Conservation (phyloP, 2,797 vertebrate species). For the Acipenser transmontanus region DNA sequence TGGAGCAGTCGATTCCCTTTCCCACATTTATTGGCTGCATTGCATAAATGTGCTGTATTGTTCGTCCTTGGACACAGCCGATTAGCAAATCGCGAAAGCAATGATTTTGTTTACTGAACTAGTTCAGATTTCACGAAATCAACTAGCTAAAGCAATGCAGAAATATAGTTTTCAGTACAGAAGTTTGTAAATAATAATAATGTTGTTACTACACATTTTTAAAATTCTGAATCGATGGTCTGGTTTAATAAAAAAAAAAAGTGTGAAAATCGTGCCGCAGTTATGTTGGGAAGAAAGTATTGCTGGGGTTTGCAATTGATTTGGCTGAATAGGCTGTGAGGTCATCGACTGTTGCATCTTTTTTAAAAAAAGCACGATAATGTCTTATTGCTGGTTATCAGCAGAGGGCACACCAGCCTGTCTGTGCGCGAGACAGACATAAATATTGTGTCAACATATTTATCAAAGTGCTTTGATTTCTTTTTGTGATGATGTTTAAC, state of each 20-base stretch:
- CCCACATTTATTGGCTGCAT: constrained; percentile 6
- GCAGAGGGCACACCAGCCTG: constrained; percentile 14
- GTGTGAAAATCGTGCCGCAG: too few relatives aligned
- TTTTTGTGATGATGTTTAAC: background rate
- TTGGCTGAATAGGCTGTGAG: too few relatives aligned
- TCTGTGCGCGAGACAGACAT: background rate
- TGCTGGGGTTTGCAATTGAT: too few relatives aligned
- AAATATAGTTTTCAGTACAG: too few relatives aligned
- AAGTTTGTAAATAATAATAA: too few relatives aligned
- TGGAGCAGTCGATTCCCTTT: constrained; percentile 9
- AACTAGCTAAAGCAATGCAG: too few relatives aligned
- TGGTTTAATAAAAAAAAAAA: too few relatives aligned
- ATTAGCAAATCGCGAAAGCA: background rate
- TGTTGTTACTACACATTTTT: too few relatives aligned
- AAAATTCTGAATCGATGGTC: too few relatives aligned
- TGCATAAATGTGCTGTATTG: background rate
- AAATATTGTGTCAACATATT: constrained; percentile 13
- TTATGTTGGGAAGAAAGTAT: too few relatives aligned
- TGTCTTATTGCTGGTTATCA: constrained; percentile 6
- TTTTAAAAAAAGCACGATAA: background rate
- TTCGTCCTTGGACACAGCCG: constrained; percentile 8
- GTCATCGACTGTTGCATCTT: too few relatives aligned
- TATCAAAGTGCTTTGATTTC: constrained; percentile 35
- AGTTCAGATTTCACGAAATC: too few relatives aligned
- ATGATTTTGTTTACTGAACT: constrained; percentile 10